Base-by-base conservation (phyloP, 2,113 vertebrate genomes). In the Myodes glareolus region DNA sequence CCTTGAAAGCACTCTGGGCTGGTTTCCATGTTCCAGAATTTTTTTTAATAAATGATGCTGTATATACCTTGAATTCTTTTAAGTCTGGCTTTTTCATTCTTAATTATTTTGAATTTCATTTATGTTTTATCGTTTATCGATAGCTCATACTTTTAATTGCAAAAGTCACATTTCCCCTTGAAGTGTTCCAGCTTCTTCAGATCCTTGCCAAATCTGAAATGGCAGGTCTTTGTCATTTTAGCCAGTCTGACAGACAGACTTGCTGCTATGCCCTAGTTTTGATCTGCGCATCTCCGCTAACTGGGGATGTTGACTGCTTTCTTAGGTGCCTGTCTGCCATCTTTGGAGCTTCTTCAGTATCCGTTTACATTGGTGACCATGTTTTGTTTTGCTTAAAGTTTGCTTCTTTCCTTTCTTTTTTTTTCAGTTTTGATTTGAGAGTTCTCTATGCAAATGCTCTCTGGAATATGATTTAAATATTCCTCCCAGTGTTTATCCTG, bases 1-100 rank as follows among this genome's bases (percentile, higher is more conserved):
- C 36, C 11, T 39, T 8, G 21, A n/a, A 63, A 91, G 68, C 14
- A 86, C 9, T 80, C 10, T 75, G 42, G 88, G 29, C 88, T 93
- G 86, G 25, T 94, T 93, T 82, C 25, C 25, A 76, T 90, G 76
- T 90, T 93, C 29, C 55, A 88, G 75, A 90, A 90, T 88, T 88
- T 5, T 65, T 16, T 96, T 13, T 78, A 87, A 11, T 88, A 72
- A 91, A 50, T 47, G 1, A 86, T 91, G 52, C 75, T 29, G 23
- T 88, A 67, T n/a, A 73, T 50, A 36, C 33, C 33, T 27, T 67
- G 29, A 61, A 50, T 72, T 94, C 29, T 92, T 75, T 94, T 92
- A 25, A 42, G 67, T 47, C 58, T 92, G 65, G 8, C 63, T 95
- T n/a, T 86, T 89, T 63, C 42, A 65, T 47, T 77, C 50, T 78